Evolutionary conservation across 2,113 vertebrate genomes (phyloP).

Genomic region (Oophaga pumilio): DNA sequence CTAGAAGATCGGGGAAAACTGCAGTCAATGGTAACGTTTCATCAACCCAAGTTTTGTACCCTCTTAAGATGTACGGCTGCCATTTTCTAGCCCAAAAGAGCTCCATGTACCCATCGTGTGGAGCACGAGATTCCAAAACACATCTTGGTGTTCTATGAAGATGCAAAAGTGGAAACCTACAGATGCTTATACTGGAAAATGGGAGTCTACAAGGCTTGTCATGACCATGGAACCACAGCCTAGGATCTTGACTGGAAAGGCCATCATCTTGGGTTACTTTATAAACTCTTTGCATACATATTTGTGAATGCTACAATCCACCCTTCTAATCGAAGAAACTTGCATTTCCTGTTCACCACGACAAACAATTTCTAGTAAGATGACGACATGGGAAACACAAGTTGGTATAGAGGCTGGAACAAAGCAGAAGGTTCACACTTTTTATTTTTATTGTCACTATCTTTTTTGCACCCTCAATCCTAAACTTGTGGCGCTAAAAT

Average conservation of each 20-base stretch:
- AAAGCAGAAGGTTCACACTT: slow-evolving; percentile 4
- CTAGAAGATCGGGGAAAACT: not conserved
- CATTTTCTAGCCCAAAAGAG: not conserved
- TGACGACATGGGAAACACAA: not conserved
- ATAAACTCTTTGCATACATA: not conserved
- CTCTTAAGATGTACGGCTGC: not conserved
- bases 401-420: slow-evolving; percentile 15
- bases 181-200: not conserved
- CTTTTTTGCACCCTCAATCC: not conserved
- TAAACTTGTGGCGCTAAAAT: slow-evolving; percentile 12
- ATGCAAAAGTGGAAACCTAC: not conserved
- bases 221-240: not conserved
- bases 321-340: not conserved
- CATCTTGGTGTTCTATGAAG: not conserved
- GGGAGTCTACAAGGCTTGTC: not conserved
- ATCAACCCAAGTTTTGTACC: not conserved
- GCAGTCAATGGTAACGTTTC: not conserved
- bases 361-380: not conserved
- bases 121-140: not conserved
- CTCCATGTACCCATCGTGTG: not conserved
- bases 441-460: slow-evolving; percentile 6
- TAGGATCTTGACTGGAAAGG: not conserved
- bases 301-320: slow-evolving; percentile 13
- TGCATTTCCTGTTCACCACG: not conserved
- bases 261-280: not conserved